These are phyloP conservation scores for Aulostomus chinensis DNA, from an alignment of 2,797 vertebrate species.

Conservation along the genomic window DNA sequence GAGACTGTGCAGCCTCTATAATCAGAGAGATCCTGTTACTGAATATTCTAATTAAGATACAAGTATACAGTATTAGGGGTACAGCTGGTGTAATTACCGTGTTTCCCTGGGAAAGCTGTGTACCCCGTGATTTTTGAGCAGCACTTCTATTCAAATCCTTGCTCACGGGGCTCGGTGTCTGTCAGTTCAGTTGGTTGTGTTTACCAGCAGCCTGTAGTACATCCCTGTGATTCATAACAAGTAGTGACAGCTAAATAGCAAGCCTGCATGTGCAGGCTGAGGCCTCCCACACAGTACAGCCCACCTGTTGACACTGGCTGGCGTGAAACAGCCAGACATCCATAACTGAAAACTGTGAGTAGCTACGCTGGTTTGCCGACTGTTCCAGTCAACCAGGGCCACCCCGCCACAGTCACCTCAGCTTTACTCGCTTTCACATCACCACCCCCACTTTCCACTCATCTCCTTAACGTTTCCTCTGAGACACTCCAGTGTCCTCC, in stretches of 20 bases:
- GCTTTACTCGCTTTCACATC: too few relatives aligned
- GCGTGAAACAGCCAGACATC: too few relatives aligned
- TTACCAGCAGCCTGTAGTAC: slow-evolving; percentile 27
- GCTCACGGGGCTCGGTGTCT: slow-evolving; percentile 3
- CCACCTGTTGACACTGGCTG: slow-evolving; percentile 58
- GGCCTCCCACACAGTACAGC: slow-evolving; percentile 35
- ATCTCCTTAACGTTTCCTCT: too few relatives aligned
- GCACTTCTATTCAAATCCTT: neutral
- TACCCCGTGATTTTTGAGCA: neutral
- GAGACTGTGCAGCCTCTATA: neutral
- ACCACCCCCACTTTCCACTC: too few relatives aligned
- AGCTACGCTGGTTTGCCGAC: too few relatives aligned
- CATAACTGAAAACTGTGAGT: too few relatives aligned
- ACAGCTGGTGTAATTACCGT: neutral
- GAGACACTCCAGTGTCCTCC: too few relatives aligned
- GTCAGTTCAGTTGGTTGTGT: slow-evolving; percentile 9
- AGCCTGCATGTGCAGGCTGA: slow-evolving; percentile 31
- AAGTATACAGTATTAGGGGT: too few relatives aligned
- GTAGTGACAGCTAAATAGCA: slow-evolving; percentile 54
- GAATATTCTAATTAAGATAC: neutral
- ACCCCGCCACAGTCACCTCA: too few relatives aligned
- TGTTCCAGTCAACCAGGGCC: too few relatives aligned
- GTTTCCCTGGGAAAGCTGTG: neutral
- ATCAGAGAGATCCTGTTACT: neutral
- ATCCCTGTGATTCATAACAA: slow-evolving; percentile 33